Conservation (phyloP, 2,888 invertebrate genomes). For the Tenthredo notha region DNA sequence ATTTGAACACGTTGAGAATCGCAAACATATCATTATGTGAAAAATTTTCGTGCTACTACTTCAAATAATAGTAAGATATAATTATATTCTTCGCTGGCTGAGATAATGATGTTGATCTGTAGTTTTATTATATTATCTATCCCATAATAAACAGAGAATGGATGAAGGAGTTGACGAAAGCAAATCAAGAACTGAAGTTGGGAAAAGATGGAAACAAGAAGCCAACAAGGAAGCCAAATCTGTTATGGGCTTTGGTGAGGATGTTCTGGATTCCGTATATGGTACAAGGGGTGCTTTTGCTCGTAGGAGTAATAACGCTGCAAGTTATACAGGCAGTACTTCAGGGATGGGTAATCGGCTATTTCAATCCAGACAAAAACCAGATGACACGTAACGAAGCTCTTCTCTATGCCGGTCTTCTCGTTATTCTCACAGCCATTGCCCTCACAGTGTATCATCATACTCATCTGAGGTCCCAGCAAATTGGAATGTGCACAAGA, state of each 20-base stretch:
- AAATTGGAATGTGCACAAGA: conserved; percentile 83
- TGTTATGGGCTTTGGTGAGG: conserved; percentile 83
- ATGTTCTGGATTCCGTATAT: conserved; percentile 86
- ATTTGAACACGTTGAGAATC: too few relatives aligned
- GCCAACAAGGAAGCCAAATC: conserved; percentile 82
- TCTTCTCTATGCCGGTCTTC: conserved; percentile 71
- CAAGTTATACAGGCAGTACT: conserved; percentile 28
- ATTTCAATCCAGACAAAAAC: conserved; percentile 26
- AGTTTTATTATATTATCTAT: too few relatives aligned
- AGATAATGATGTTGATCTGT: too few relatives aligned
- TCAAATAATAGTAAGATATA: too few relatives aligned
- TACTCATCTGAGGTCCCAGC: conserved; percentile 72
- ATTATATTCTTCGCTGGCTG: too few relatives aligned
- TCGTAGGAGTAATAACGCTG: conserved; percentile 81
- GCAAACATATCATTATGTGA: too few relatives aligned
- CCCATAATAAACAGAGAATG: conserved; percentile 81
- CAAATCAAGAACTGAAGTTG: conserved; percentile 65
- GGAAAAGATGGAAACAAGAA: conserved; percentile 64
- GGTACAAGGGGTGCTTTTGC: conserved; percentile 83
- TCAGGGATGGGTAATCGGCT: conserved; percentile 22
- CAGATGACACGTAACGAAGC: conserved; percentile 72
- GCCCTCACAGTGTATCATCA: conserved; percentile 77
- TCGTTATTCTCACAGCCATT: conserved; percentile 75
- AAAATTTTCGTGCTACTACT: too few relatives aligned
- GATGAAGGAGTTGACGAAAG: conserved; percentile 83